Evolutionary conservation across 2,113 vertebrate genomes (phyloP).

Genomic region (Caloenas nicobarica): DNA sequence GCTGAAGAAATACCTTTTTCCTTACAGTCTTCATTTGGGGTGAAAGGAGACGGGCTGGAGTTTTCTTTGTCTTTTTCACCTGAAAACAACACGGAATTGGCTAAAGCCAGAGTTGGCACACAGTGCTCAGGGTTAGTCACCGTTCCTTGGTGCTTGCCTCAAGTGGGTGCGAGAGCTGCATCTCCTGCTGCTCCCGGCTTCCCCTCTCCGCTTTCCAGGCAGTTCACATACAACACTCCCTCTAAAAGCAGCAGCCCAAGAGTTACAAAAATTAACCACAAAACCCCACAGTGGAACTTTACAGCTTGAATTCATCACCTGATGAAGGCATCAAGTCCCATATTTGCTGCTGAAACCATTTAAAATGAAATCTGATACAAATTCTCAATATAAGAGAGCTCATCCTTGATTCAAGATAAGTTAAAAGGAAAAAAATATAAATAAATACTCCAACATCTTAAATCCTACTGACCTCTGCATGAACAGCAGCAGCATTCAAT

Average conservation of each 20-base stretch:
- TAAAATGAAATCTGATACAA: not conserved
- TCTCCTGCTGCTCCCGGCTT: not conserved
- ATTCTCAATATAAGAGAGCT: not conserved
- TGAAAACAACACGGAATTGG: not conserved
- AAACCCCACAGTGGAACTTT: not conserved
- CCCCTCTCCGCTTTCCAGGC: not conserved
- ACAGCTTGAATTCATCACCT: not conserved
- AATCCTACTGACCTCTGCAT: not conserved
- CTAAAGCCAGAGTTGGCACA: not conserved
- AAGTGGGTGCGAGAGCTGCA: not conserved
- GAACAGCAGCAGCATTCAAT: not conserved
- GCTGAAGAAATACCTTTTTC: not conserved
- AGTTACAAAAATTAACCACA: not conserved
- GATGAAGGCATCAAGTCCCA: not conserved
- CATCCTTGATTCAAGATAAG: not conserved
- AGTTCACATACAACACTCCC: not conserved
- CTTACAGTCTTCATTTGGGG: not conserved
- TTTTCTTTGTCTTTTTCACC: conserved; percentile 50
- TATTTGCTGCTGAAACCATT: not conserved
- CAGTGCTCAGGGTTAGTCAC: fast-evolving
- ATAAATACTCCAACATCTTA: not conserved
- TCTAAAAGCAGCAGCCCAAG: not conserved
- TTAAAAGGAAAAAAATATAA: not conserved
- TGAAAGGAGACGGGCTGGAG: not conserved
- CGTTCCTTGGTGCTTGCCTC: not conserved